phyloP scores from a whole-genome alignment of 2,888 invertebrate species.

The Lasioglossum villosulum region DNA sequence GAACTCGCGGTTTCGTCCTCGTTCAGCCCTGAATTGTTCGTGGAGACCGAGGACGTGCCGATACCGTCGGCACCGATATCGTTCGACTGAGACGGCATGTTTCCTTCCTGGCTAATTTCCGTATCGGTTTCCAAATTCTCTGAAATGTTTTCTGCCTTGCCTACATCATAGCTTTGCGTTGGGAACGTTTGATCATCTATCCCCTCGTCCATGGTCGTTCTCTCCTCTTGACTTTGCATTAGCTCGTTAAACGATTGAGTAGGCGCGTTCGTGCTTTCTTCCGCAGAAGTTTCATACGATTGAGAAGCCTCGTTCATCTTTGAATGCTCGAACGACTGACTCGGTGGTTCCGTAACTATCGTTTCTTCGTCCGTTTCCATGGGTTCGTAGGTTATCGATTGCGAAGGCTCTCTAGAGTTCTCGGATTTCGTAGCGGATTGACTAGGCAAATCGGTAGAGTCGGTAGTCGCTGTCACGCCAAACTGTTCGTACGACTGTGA shows the following conservation, averaged over 20 bases:
- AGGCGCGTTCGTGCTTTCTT: slow-evolving; percentile 75
- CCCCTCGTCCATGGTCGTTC: slow-evolving; percentile 63
- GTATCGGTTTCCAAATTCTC: slow-evolving; percentile 79
- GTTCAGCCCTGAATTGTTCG: slow-evolving; percentile 79
- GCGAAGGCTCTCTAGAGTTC: slow-evolving; percentile 78
- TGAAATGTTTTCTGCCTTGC: slow-evolving; percentile 76
- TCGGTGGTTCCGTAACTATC: slow-evolving; percentile 75
- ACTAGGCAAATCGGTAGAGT: slow-evolving; percentile 77
- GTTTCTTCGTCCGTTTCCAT: slow-evolving; percentile 77
- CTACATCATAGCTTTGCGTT: slow-evolving; percentile 81
- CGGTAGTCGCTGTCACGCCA: slow-evolving; percentile 68
- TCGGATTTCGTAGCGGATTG: slow-evolving; percentile 80
- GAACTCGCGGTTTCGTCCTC: slow-evolving; percentile 83
- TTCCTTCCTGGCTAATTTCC: slow-evolving; percentile 79
- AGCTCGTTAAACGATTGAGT: slow-evolving; percentile 81
- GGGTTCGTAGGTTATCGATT: slow-evolving; percentile 75
- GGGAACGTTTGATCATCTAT: slow-evolving; percentile 81
- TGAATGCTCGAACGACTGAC: slow-evolving; percentile 79
- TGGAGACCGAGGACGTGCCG: slow-evolving; percentile 78
- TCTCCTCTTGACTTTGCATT: slow-evolving; percentile 75
- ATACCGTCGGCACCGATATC: slow-evolving; percentile 79
- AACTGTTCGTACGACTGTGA: slow-evolving; percentile 81
- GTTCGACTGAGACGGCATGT: slow-evolving; percentile 82
- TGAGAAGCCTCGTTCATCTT: slow-evolving; percentile 76
- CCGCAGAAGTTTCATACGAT: slow-evolving; percentile 73